phyloP scores from a whole-genome alignment of 1,140 invertebrate species.

The Conopomorpha cramerella region DNA sequence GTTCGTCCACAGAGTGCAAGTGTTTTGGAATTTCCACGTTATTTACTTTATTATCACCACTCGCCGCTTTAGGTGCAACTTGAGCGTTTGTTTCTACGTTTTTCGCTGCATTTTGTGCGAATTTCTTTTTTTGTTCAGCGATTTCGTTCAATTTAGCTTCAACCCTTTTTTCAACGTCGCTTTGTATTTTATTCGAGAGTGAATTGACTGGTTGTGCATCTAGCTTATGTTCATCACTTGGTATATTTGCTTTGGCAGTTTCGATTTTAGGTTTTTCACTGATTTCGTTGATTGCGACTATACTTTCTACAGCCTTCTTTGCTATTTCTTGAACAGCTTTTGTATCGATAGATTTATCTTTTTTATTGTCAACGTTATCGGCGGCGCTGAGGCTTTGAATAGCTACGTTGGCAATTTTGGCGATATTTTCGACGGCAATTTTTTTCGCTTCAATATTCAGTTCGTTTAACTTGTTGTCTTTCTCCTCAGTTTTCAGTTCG shows the following conservation, averaged over 20 bases:
- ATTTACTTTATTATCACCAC: neutral
- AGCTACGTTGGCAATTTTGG: slow-evolving; percentile 52
- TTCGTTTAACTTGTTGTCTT: slow-evolving; percentile 40
- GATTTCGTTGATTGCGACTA: slow-evolving; percentile 36
- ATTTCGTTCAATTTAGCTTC: neutral
- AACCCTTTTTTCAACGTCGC: neutral
- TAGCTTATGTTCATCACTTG: too few relatives aligned
- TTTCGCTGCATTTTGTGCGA: neutral
- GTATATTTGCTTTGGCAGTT: neutral
- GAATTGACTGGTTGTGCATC: neutral
- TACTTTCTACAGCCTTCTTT: slow-evolving; percentile 34
- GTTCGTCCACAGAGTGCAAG: slow-evolving; percentile 37
- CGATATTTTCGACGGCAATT: slow-evolving; percentile 52
- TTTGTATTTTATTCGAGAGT: neutral
- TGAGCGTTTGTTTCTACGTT: neutral
- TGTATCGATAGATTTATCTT: slow-evolving; percentile 11
- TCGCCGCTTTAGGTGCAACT: neutral
- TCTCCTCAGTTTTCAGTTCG: slow-evolving; percentile 56
- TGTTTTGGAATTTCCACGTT: slow-evolving; percentile 8
- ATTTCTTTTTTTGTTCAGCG: too few relatives aligned
- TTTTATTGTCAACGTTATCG: slow-evolving; percentile 5
- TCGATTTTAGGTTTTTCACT: slow-evolving; percentile 9
- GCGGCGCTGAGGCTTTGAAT: slow-evolving; percentile 42
- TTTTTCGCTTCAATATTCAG: slow-evolving; percentile 43
- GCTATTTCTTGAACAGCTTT: slow-evolving; percentile 30